These are phyloP conservation scores for Brevimyrus niger DNA, from an alignment of 2,113 vertebrate genomes.

Conservation along the genomic window DNA sequence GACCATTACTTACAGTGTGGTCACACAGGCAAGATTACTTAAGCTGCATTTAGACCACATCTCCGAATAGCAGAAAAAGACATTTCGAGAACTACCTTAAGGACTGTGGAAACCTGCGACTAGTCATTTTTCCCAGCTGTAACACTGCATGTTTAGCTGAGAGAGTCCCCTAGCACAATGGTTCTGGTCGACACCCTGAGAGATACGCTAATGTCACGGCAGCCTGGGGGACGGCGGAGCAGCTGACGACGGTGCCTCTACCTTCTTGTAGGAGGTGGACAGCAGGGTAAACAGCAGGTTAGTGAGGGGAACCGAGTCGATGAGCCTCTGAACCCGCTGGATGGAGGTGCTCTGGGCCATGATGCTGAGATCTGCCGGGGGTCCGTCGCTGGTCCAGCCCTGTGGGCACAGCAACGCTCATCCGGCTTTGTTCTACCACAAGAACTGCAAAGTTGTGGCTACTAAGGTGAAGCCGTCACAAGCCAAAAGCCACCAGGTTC, in stretches of 20 bases:
- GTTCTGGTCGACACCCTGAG: background rate
- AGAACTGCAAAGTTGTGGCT: background rate
- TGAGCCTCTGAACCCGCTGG: slow-evolving; percentile 90
- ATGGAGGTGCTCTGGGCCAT: slow-evolving; percentile 97
- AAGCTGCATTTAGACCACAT: background rate
- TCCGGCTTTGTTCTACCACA: background rate
- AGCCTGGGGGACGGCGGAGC: background rate
- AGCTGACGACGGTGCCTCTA: slow-evolving; percentile 33
- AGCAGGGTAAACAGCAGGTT: slow-evolving; percentile 89
- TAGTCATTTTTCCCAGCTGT: background rate
- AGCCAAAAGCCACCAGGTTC: background rate
- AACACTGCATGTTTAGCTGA: background rate
- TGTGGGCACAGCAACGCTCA: slow-evolving; percentile 40
- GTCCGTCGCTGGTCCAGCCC: slow-evolving; percentile 84
- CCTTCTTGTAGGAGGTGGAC: slow-evolving; percentile 95
- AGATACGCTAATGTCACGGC: background rate
- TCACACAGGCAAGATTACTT: background rate
- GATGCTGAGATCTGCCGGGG: slow-evolving; percentile 86
- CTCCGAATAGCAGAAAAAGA: background rate
- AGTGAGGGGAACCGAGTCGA: slow-evolving; percentile 91
- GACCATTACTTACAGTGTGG: background rate
- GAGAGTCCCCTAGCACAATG: background rate
- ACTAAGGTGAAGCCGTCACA: background rate
- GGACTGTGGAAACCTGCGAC: background rate
- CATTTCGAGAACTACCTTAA: background rate